Evolutionary conservation across 2,113 vertebrate genomes (phyloP), one percentile per base, ranked within the genome.

Genomic region (Corynorhinus townsendii): DNA sequence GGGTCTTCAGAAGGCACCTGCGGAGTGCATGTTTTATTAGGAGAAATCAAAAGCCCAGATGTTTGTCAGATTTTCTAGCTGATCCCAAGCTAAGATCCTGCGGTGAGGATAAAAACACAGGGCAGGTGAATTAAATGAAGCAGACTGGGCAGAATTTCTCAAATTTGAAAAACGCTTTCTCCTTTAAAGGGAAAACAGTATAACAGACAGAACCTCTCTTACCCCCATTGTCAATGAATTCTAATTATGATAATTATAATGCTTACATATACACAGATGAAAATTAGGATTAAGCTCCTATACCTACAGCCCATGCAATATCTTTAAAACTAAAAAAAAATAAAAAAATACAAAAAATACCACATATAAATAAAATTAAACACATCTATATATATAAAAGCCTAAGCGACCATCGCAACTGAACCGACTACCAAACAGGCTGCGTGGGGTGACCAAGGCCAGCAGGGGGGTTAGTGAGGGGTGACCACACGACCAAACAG

Each of bases 311-410:
- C 7, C 40, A 35, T 5, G 9, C 24, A 40, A 69, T 33, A 83
- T 49, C 22, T 94, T 95, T 84, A 94, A 90, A 93, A 14, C 49
- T 76, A 82, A 95, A 86, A 47, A 83, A 91, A 95, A 86, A 59
- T n/a, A n/a, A n/a, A n/a, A n/a, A n/a, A n/a, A n/a, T n/a, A n/a
- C n/a, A 83, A 91, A 92, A 94, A 86, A 47, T 49, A 38, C 24
- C 59, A 89, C 84, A 64, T 90, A 90, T 28, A 89, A 81, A 94
- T 91, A 62, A 54, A 76, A 92, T 91, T 38, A 89, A 95, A 86
- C 12, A 69, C 10, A 62, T 11, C 38, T 40, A 40, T 85, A 56
- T 45, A 69, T 52, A 87, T 30, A 49, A 14, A 49, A 49, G 10
- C 47, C 11, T 47, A 49, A 49, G 47, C 47, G 11, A 49, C 47